phyloP scores from a whole-genome alignment of 2,113 vertebrate species.

The Laticauda colubrina region DNA sequence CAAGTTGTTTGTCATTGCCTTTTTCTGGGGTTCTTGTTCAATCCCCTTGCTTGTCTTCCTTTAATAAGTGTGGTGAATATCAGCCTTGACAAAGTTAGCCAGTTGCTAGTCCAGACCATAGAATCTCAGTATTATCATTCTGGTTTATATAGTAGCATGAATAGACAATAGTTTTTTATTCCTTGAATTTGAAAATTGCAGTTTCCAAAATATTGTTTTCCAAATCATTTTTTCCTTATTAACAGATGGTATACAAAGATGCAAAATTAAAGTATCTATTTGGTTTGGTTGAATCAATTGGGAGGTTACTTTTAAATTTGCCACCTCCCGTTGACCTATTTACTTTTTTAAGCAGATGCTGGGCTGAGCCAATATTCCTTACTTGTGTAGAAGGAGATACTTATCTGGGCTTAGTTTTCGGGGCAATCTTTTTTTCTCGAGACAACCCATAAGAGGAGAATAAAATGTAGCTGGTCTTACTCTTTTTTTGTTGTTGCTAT shows the following conservation, averaged over 20 bases:
- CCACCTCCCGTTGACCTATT: neutral
- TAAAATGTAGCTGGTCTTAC: neutral
- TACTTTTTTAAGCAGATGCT: neutral
- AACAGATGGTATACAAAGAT: neutral
- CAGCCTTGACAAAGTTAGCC: neutral
- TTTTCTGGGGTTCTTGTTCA: neutral
- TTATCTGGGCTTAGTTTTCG: slow-evolving; percentile 13
- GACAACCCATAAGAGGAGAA: neutral
- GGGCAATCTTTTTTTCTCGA: slow-evolving; percentile 15
- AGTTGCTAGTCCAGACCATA: neutral
- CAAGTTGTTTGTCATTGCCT: neutral
- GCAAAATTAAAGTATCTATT: neutral
- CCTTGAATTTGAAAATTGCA: neutral
- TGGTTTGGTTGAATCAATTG: neutral
- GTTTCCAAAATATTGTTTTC: neutral
- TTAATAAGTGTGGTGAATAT: neutral
- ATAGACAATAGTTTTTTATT: neutral
- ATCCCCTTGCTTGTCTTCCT: neutral
- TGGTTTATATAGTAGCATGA: neutral
- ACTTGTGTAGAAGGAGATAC: neutral
- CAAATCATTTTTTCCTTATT: neutral
- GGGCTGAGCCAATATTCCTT: neutral
- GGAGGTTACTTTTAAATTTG: neutral
- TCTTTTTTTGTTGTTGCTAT: neutral
- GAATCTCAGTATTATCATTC: neutral